phyloP scores from a whole-genome alignment of 2,113 vertebrate genomes.

The Chionomys nivalis region DNA sequence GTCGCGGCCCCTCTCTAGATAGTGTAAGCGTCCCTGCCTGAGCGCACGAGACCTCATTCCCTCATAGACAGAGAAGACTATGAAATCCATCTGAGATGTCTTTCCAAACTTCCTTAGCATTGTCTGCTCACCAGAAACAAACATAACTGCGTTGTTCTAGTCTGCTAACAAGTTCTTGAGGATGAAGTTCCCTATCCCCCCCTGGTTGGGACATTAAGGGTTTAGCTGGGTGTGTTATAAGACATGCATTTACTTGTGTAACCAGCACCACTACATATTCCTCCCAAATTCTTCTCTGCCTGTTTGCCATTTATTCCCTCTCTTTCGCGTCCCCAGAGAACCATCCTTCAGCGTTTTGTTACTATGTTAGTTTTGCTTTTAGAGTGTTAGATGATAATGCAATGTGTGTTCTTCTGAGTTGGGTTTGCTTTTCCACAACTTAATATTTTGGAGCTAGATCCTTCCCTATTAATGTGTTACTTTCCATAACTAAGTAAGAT shows the following conservation, averaged over 20 bases:
- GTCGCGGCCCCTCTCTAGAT: neutral
- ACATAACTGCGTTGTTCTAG: neutral
- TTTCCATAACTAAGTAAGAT: slow-evolving; percentile 40
- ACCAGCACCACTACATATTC: neutral
- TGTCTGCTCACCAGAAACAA: slow-evolving; percentile 11
- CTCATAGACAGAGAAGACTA: neutral
- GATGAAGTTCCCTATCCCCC: neutral
- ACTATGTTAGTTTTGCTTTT: neutral
- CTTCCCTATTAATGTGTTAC: neutral
- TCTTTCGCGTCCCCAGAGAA: neutral
- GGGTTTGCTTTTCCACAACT: neutral
- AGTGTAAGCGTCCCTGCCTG: neutral
- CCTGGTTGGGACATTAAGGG: neutral
- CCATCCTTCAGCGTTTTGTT: neutral
- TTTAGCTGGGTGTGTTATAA: slow-evolving; percentile 10
- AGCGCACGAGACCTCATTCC: neutral
- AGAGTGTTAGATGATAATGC: neutral
- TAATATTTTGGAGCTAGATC: neutral
- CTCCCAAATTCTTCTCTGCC: neutral
- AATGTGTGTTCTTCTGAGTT: neutral
- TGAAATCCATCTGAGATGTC: neutral
- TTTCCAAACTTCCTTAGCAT: neutral
- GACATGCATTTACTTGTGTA: neutral
- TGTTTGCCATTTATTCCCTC: neutral
- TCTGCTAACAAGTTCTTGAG: neutral